A percentile compares a stretch with the other conserved stretches of the same genome.
These are phyloP conservation scores for Lemur catta DNA, from an alignment of 2,797 vertebrate species.

Conservation along the genomic window DNA sequence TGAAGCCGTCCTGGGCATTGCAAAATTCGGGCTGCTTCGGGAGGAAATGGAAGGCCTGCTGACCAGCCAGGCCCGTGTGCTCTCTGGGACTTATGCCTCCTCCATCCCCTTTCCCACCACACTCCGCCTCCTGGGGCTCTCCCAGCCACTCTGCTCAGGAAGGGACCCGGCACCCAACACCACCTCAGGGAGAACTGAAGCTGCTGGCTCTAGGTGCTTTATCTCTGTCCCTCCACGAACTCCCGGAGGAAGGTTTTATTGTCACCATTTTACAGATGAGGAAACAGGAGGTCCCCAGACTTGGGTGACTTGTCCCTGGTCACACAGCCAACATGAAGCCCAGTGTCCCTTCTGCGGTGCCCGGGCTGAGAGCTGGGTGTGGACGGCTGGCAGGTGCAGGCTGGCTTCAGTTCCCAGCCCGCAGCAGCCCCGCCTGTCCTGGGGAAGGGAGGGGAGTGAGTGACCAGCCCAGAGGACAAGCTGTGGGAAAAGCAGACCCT, in stretches of 20 bases:
- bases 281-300: neutral
- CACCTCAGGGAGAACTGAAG: neutral
- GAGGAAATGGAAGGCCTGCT: neutral
- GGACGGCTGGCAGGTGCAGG: neutral
- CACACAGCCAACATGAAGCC: neutral
- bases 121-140: neutral
- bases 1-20: neutral
- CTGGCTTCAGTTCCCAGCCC: neutral
- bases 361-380: neutral
- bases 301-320: neutral
- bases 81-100: neutral
- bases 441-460: neutral
- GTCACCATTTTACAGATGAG: neutral
- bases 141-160: neutral
- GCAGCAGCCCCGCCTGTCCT: neutral
- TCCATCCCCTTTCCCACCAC: too few relatives aligned
- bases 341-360: neutral
- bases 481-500: neutral
- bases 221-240: neutral
- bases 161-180: neutral
- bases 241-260: neutral
- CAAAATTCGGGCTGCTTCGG: neutral
- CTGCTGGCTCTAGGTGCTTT: neutral
- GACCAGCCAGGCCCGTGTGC: neutral
- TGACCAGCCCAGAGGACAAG: neutral